Base-by-base conservation (phyloP, 2,113 vertebrate genomes). In the Cheilinus undulatus region DNA sequence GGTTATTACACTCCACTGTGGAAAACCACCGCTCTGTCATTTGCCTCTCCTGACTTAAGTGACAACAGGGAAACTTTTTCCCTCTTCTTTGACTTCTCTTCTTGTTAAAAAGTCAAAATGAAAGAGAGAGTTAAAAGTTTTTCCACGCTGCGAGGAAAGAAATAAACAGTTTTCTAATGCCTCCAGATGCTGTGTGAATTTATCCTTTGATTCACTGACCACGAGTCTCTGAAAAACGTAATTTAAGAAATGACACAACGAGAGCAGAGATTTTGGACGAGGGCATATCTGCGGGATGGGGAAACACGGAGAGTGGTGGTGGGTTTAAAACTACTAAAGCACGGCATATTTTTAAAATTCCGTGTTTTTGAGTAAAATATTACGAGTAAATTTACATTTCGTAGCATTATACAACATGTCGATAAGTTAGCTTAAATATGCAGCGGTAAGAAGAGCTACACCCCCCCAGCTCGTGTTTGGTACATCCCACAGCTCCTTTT, bases 401-500 rank as follows among this genome's bases (percentile, higher is more conserved):
- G n/a, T n/a, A n/a, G n/a, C n/a, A n/a, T n/a, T n/a, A n/a, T n/a
- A n/a, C n/a, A n/a, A n/a, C n/a, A n/a, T n/a, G n/a, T n/a, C n/a
- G n/a, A n/a, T n/a, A 7, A 5, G 0, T 19, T 43, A 40, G 2
- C 1, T 19, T 17, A 22, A 17, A 53, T 7, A 15, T 1, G 5
- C 1, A 1, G 23, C 20, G 1, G 10, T n/a, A 0, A 17, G 4
- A 17, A 42, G 7, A 42, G 32, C 32, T 6, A 13, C 19, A 3
- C 83, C 86, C 89, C 83, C 57, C 2, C 1, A 0, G 27, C 17
- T 12, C 0, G 19, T 2, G 1, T 9, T 72, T 93, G 93, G 93
- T 93, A 88, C 89, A 43, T 64, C 49, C 93, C 91, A 63, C 78
- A 76, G 86, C 82, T 73, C 78, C 88, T 91, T 90, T 91, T 91